phyloP scores from a whole-genome alignment of 2,888 invertebrate species.

The Agrotis segetum region DNA sequence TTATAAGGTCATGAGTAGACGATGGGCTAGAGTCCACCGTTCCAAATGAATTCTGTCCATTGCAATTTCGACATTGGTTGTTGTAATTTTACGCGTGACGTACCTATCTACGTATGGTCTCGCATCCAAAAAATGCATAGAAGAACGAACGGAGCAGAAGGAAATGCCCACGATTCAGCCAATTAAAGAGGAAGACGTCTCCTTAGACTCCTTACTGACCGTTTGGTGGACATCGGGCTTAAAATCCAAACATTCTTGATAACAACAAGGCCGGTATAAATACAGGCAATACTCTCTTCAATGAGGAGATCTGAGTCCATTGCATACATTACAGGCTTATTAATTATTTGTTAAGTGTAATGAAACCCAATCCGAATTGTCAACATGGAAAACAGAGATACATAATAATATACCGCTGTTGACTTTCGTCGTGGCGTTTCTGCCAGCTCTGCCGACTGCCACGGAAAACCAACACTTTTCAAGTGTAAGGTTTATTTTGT shows the following conservation, averaged over 20 bases:
- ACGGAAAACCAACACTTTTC: conserved; percentile 40
- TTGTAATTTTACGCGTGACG: too few species aligned
- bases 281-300: neutral
- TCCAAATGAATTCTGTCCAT: too few species aligned
- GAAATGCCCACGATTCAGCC: too few species aligned
- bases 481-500: conserved; percentile 33
- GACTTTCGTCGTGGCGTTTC: conserved; percentile 2
- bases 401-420: conserved; percentile 18
- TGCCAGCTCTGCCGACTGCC: neutral
- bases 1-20: too few species aligned
- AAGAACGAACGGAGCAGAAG: too few species aligned
- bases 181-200: neutral
- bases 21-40: too few species aligned
- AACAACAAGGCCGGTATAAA: too few species aligned
- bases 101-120: too few species aligned
- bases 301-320: neutral
- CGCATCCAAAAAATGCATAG: too few species aligned
- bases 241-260: neutral
- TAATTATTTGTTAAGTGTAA: neutral
- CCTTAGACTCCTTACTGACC: neutral
- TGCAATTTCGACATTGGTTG: too few species aligned
- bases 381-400: conserved; percentile 32
- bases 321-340: neutral
- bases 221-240: neutral
- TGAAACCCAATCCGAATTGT: conserved; percentile 12